phyloP scores from a whole-genome alignment of 2,113 vertebrate species.

The Misgurnus mizolepis region DNA sequence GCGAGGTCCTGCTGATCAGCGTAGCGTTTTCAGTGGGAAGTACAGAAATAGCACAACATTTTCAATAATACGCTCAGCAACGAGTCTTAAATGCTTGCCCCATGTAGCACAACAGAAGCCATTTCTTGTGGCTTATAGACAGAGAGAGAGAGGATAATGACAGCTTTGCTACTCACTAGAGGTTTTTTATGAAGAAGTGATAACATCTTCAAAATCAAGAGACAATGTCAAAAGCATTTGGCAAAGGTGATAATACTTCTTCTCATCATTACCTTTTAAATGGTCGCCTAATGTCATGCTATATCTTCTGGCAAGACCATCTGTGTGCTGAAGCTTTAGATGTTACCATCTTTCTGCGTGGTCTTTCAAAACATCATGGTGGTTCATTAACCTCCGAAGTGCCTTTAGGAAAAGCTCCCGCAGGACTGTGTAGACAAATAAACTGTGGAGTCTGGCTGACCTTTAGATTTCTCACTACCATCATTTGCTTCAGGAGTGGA shows the following conservation, averaged over 20 bases:
- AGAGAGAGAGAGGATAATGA: not conserved
- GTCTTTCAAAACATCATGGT: not conserved
- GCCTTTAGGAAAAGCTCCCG: conserved; percentile 17
- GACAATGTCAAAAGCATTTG: not conserved
- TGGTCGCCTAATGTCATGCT: not conserved
- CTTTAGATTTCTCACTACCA: conserved; percentile 29
- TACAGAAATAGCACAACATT: conserved; percentile 10
- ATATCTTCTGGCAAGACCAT: conserved; percentile 1
- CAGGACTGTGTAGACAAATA: conserved; percentile 39
- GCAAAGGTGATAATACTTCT: conserved; percentile 19
- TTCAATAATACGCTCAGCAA: not conserved
- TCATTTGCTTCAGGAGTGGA: conserved; percentile 17
- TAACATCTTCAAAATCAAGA: conserved; percentile 6
- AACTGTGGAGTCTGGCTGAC: conserved; percentile 39
- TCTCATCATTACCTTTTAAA: conserved; percentile 9
- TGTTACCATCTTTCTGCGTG: conserved; percentile 5
- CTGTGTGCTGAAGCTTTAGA: not conserved
- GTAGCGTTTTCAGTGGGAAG: not conserved
- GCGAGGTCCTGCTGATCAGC: conserved; percentile 29
- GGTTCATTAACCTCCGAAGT: conserved; percentile 27
- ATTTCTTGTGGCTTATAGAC: not conserved
- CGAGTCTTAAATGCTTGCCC: not conserved
- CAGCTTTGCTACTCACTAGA: not conserved
- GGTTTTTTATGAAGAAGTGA: not conserved
- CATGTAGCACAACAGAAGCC: not conserved